Evolutionary conservation across 2,888 invertebrate species (phyloP), one percentile per base, ranked within the genome.

Genomic region (Odontothrips loti): DNA sequence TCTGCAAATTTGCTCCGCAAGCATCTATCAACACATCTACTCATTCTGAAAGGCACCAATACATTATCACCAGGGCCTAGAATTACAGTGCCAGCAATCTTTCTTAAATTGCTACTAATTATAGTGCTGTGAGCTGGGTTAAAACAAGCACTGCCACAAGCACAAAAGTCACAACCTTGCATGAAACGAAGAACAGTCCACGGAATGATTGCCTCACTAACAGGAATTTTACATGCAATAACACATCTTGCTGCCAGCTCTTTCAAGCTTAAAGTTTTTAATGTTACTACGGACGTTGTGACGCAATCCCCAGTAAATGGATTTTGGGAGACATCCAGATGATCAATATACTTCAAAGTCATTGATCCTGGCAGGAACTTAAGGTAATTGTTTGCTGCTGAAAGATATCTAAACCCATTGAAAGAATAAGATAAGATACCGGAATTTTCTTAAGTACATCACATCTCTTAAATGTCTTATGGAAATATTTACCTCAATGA

Each of bases 351-450:
- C 4, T 11, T 23, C 12, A 23, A 12, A 85, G 88, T 88, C 81
- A 92, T 86, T 84, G 91, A 90, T 81, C 91, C 92, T n/a, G 93
- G 93, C 81, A 93, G 86, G 79, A 86, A 86, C 68, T 85, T 83
- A 79, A 93, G 85, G 20, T 86, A 84, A 86, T 93, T 93, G 79
- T 89, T 87, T 0, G 91, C 89, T 75, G 91, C 86, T 82, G 90
- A 89, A 20, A 93, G 87, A 84, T 89, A 89, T 85, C 89, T 90
- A 86, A 85, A 88, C 87, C 48, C 51, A 58, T 58, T 79, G 47
- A 23, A 79, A 80, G 79, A 48, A 1, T 0, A 80, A 17, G 58
- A 68, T 34, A n/a, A 78, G 29, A 78, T 78, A 23, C n/a, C 1
- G 34, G 11, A 51, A 43, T 29, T 82, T 80, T 6, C 27, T 80